Base-by-base conservation (phyloP, 2,797 vertebrate species). In the Phataginus tetradactyla region DNA sequence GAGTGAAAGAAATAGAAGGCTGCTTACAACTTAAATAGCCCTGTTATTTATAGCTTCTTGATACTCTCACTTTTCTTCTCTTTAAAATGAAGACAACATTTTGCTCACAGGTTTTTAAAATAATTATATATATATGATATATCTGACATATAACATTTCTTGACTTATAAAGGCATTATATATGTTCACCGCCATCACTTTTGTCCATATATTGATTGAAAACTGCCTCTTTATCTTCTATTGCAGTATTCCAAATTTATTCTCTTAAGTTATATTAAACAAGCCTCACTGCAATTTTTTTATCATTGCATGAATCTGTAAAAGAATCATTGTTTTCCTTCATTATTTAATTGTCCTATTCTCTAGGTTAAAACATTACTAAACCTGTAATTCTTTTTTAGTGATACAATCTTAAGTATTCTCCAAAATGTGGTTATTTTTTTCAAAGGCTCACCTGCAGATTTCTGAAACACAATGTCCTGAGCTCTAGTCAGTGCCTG, bases 71-170 rank as follows among this genome's bases (percentile, higher is more conserved):
- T 91, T 68, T 77, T 78, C 68, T 64, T 64, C 53, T 42, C 29
- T 88, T 89, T 92, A 89, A 96, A 45, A 88, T 64, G 45, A 91
- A 75, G 13, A 63, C 18, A 37, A 83, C 3, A 29, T 59, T 53
- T 87, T 32, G 18, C 42, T 74, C 39, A 53, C 51, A 53, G 7
- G 20, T 68, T 90, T 90, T 69, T 23, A 80, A 75, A 39, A 45
- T 87, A 75, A 49, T 57, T 66, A 45, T 21, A 51, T n/a, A 72
- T 53, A 87, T 61, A 63, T 72, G 64, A 68, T 25, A 57, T 42
- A 6, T 53, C 32, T 84, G 32, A 83, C 27, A 39, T 59, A 32
- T n/a, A 92, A 79, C 64, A 77, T 86, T 64, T 93, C 11, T 86
- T 90, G 51, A 29, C 42, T 34, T 27, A 18, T 37, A 64, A 9